Conservation (phyloP, 2,888 invertebrate genomes). For the Drosophila sordidula region DNA sequence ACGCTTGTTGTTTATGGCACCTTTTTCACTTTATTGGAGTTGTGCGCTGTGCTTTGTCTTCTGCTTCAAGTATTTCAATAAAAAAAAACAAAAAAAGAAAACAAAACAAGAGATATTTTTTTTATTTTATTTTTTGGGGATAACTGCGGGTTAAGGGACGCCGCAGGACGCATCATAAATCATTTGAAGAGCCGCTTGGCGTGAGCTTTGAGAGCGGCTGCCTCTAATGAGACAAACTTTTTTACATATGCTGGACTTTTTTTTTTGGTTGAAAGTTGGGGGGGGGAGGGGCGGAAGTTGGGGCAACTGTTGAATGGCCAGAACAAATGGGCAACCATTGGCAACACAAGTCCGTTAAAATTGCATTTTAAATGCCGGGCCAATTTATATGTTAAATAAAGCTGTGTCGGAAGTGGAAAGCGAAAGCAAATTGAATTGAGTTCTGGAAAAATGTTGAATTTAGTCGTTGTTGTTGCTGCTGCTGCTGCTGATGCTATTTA, state of each 20-base stretch:
- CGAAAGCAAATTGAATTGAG: conserved; percentile 58
- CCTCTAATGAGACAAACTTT: conserved; percentile 68
- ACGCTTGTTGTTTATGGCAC: conserved; percentile 76
- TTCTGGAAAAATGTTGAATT: conserved; percentile 8
- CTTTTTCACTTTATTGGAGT: conserved; percentile 81
- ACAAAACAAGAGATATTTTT: conserved; percentile 19
- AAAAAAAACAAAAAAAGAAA: conserved; percentile 21
- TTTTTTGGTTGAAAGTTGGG: neutral
- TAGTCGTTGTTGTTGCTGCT: neutral
- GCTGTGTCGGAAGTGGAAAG: conserved; percentile 17
- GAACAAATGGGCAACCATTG: conserved; percentile 53
- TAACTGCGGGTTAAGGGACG: conserved; percentile 32
- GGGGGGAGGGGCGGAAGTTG: no score
- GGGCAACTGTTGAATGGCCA: conserved; percentile 60
- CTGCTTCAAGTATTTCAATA: conserved; percentile 77
- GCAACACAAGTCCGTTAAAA: conserved; percentile 53
- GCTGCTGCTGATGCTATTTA: conserved; percentile 17
- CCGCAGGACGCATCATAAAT: conserved; percentile 62
- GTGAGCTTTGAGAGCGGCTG: conserved; percentile 26
- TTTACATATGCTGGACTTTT: conserved; percentile 41
- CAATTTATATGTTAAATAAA: conserved; percentile 73
- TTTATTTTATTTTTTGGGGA: conserved; percentile 2
- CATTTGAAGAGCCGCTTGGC: conserved; percentile 54
- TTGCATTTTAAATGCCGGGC: conserved; percentile 65
- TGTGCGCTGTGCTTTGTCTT: conserved; percentile 57